Evolutionary conservation across 1,140 invertebrate genomes (phyloP), one percentile per base, ranked within the genome.

Genomic region (Listronotus bonariensis): DNA sequence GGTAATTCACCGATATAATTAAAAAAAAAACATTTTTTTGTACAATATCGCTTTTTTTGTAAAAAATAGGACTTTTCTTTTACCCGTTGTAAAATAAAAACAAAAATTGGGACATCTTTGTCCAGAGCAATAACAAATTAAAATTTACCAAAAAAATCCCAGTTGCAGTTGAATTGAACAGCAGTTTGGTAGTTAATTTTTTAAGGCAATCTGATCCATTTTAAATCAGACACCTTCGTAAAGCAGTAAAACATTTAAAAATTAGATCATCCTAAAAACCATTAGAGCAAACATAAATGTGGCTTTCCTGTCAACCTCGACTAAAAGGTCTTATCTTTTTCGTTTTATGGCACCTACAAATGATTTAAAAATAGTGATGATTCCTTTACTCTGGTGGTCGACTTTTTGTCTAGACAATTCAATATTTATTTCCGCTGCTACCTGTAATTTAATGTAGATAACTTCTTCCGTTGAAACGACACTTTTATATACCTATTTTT

Each of bases 391-490:
- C 48, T 32, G 64, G 64, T 60, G 64, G 64, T 66, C 56, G 56
- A 54, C 36, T 66, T 65, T 49, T 66, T 54, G 64, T 66, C 64
- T 66, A 66, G 64, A 66, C 64, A 60, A 54, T 52, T 49, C 49
- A 42, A 53, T 60, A 52, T 54, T 59, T 60, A 54, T 59, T 66
- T 66, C 64, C 64, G 55, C 53, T 60, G 56, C 56, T 66, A 66
- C 64, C 64, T 60, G 64, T 66, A 66, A 66, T 66, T 60, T 66
- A 11, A 59, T 45, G 38, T 51, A 12, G 26, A 55, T 51, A 57
- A 20, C 53, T 58, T 58, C 63, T 57, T 66, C 54, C 64, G 53
- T 15, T 40, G 42, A 54, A 31, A 46, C 48, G 38, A 40, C 51
- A 66, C 18, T 57, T 26, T 43, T 58, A 7, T 14, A 31, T 14